These are phyloP conservation scores for Sylvietta virens DNA, from an alignment of 2,113 vertebrate genomes.

Conservation along the genomic window DNA sequence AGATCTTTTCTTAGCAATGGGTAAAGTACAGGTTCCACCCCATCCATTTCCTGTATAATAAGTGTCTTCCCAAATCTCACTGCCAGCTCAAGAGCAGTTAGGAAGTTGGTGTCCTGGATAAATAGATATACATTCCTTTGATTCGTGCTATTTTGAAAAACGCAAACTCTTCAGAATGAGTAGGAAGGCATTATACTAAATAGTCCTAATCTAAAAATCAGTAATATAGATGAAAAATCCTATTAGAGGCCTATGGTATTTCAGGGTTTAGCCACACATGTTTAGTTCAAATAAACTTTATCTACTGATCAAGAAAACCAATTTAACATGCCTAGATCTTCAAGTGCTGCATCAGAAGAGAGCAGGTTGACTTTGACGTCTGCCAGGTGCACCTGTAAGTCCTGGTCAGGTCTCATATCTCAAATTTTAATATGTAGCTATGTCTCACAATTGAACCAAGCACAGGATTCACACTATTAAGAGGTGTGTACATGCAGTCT, in stretches of 20 bases:
- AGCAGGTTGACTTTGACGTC: not conserved
- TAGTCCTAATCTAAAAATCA: not conserved
- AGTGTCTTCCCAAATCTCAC: constrained; percentile 98
- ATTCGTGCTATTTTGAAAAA: not conserved
- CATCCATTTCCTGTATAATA: constrained; percentile 95
- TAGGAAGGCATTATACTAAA: not conserved
- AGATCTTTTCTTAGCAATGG: constrained; percentile 90
- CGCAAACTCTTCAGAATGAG: not conserved
- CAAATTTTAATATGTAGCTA: not conserved
- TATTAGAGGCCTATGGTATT: not conserved
- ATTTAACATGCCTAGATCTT: not conserved
- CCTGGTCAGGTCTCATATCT: not conserved
- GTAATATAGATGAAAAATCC: not conserved
- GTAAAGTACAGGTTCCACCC: constrained; percentile 93
- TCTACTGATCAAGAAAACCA: not conserved
- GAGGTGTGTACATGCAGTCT: not conserved
- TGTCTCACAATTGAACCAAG: not conserved
- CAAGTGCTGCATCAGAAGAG: not conserved
- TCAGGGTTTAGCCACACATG: not conserved
- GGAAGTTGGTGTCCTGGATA: constrained; percentile 87
- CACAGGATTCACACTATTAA: not conserved
- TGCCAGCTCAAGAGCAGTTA: constrained; percentile 89
- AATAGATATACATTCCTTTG: not conserved
- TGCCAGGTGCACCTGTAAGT: not conserved
- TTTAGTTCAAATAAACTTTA: not conserved